These are phyloP conservation scores for Drosophila miranda DNA, from an alignment of 1,140 invertebrate species.

Conservation along the genomic window DNA sequence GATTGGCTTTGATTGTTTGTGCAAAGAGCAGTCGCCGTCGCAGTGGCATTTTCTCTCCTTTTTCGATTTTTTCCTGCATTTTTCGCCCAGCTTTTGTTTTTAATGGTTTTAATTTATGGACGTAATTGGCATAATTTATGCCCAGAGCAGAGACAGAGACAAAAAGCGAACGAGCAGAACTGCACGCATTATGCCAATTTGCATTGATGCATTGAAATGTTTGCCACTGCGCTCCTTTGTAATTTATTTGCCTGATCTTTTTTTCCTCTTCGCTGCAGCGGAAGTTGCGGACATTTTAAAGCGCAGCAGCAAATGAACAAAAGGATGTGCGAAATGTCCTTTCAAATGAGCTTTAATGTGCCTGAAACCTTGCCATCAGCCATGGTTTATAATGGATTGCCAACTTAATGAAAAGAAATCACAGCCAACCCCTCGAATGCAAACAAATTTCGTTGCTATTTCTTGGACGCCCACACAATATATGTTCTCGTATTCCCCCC, in stretches of 20 bases:
- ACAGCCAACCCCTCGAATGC: conserved; percentile 32
- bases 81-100: conserved; percentile 25
- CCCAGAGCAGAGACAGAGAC: conserved; percentile 4
- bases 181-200: conserved; percentile 63
- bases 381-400: neutral
- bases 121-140: conserved; percentile 74
- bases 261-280: conserved; percentile 17
- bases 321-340: conserved; percentile 7
- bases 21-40: conserved; percentile 13
- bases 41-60: neutral
- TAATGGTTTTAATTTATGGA: conserved; percentile 64
- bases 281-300: conserved; percentile 54
- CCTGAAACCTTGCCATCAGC: neutral
- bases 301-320: conserved; percentile 29
- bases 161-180: conserved; percentile 15
- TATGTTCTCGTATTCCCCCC: too few relatives aligned
- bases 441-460: conserved; percentile 33
- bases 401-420: conserved; percentile 45
- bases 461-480: conserved; percentile 60
- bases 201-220: conserved; percentile 55
- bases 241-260: conserved; percentile 40
- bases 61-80: conserved; percentile 10
- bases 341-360: conserved; percentile 12
- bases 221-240: conserved; percentile 31
- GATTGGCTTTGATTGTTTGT: conserved; percentile 72